Evolutionary conservation across 2,888 invertebrate genomes (phyloP).

Genomic region (Callyntrura sp.): DNA sequence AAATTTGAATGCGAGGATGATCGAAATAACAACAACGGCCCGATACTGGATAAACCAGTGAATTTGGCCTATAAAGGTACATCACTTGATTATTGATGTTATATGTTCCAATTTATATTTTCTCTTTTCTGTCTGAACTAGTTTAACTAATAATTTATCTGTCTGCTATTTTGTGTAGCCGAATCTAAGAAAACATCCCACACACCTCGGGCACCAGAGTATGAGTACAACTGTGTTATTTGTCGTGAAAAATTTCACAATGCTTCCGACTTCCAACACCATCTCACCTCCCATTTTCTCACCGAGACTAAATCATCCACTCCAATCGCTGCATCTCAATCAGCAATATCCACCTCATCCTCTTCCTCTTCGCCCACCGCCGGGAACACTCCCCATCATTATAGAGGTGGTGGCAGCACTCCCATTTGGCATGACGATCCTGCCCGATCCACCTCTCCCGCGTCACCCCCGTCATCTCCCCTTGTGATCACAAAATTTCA

Average conservation of each 20-base stretch:
- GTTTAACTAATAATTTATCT: not conserved
- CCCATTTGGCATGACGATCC: conserved; percentile 52
- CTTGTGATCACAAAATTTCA: conserved; percentile 23
- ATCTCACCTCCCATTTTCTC: conserved; percentile 82
- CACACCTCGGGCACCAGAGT: conserved; percentile 65
- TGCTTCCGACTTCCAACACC: conserved; percentile 81
- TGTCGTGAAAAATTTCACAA: conserved; percentile 82
- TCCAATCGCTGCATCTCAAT: conserved; percentile 56
- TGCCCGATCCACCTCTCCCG: conserved; percentile 24
- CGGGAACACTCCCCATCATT: not conserved
- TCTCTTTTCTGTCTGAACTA: not conserved
- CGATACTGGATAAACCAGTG: conserved; percentile 76
- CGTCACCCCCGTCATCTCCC: conserved; percentile 8
- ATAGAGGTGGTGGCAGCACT: not conserved
- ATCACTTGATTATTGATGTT: too few species aligned
- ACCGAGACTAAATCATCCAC: conserved; percentile 72
- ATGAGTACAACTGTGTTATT: conserved; percentile 81
- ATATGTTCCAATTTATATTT: too few species aligned
- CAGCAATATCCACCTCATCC: conserved; percentile 26
- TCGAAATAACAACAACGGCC: conserved; percentile 77
- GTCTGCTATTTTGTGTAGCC: too few species aligned
- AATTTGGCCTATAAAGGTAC: conserved; percentile 79
- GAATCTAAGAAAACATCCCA: conserved; percentile 63
- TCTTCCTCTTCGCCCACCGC: not conserved
- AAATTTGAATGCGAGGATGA: conserved; percentile 69